phyloP scores from a whole-genome alignment of 2,113 vertebrate species.

The Bufo gargarizans region DNA sequence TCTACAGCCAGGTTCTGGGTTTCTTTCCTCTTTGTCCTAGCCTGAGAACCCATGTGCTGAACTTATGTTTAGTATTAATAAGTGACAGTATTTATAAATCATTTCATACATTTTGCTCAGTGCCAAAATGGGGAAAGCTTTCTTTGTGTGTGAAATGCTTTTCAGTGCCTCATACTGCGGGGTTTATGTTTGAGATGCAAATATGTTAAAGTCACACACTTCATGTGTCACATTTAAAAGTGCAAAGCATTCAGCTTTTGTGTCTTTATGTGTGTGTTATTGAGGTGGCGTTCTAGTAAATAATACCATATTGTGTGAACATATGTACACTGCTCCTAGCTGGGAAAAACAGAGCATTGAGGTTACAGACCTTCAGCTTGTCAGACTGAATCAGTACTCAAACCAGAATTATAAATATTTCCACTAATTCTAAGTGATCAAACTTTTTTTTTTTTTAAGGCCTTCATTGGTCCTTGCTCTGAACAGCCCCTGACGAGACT shows the following conservation, averaged over 20 bases:
- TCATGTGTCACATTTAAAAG: background rate
- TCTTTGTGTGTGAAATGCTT: background rate
- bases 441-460: no score
- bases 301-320: background rate
- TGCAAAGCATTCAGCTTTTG: background rate
- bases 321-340: background rate
- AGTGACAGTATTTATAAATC: background rate
- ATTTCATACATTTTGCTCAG: background rate
- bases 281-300: background rate
- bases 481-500: no score
- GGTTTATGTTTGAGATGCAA: background rate
- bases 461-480: no score
- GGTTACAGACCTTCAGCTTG: background rate
- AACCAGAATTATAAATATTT: no score
- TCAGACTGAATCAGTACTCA: no score
- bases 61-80: background rate
- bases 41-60: background rate
- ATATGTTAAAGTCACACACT: background rate
- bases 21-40: background rate
- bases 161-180: background rate
- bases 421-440: no score
- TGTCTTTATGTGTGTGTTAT: background rate
- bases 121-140: background rate
- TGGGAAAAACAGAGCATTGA: background rate
- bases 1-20: background rate